Conservation (phyloP, 2,888 invertebrate genomes). For the Mythimna impura region DNA sequence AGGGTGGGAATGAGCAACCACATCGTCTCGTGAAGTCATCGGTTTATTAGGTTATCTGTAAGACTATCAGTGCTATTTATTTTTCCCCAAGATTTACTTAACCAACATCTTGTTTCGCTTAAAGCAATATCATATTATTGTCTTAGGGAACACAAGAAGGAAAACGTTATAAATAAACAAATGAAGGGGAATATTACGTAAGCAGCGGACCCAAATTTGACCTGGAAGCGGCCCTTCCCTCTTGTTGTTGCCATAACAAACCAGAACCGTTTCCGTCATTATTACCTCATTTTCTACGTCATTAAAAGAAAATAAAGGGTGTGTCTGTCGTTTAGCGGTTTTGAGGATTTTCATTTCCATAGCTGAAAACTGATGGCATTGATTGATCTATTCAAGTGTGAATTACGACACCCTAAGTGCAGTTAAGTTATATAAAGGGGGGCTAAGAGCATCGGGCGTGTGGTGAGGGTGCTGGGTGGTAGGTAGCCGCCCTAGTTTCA, state of each 20-base stretch:
- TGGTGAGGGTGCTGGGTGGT: slow-evolving; percentile 59
- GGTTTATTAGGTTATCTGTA: slow-evolving; percentile 23
- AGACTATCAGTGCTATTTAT: background rate
- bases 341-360: slow-evolving; percentile 2
- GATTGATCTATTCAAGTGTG: slow-evolving; percentile 47
- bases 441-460: slow-evolving; percentile 65
- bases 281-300: slow-evolving; percentile 21
- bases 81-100: background rate
- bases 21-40: slow-evolving; percentile 24
- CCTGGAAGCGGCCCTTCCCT: slow-evolving; percentile 32
- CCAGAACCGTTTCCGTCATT: slow-evolving; percentile 11
- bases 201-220: slow-evolving; percentile 37
- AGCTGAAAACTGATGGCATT: slow-evolving; percentile 21
- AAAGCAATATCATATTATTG: background rate
- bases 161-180: slow-evolving; percentile 54
- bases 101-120: slow-evolving; percentile 16
- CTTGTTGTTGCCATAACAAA: slow-evolving; percentile 36
- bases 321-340: background rate
- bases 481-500: slow-evolving; percentile 83
- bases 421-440: slow-evolving; percentile 63
- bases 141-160: slow-evolving; percentile 26
- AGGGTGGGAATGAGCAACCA: background rate
- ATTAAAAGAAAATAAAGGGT: slow-evolving; percentile 21
- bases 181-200: slow-evolving; percentile 29
- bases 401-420: slow-evolving; percentile 42